Conservation (phyloP, 2,113 vertebrate genomes). For the Epinephelus cyanopodus region DNA sequence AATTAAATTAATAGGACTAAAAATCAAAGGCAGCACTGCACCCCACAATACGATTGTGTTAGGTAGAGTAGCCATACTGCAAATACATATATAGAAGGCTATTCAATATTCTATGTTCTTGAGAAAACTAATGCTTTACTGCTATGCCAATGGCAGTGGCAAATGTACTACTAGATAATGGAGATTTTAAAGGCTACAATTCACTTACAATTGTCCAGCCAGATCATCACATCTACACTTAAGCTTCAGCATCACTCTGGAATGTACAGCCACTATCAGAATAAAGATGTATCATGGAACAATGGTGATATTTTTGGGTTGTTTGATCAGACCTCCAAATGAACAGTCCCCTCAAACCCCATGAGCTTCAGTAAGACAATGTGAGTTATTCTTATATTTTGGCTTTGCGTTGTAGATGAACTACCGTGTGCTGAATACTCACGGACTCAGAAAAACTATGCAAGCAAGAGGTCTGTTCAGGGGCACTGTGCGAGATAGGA, state of each 20-base stretch:
- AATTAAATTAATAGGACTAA: not conserved
- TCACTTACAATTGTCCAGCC: not conserved
- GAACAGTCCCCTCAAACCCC: not conserved
- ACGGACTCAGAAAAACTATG: slow-evolving; percentile 1
- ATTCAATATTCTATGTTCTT: not conserved
- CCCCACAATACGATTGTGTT: not conserved
- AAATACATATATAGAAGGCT: not conserved
- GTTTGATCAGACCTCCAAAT: not conserved
- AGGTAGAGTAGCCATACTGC: not conserved
- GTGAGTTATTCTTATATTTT: not conserved
- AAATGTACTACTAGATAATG: not conserved
- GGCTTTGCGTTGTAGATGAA: slow-evolving; percentile 12
- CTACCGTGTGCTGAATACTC: not conserved
- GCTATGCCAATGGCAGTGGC: not conserved
- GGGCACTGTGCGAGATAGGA: slow-evolving; percentile 29
- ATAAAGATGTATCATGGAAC: slow-evolving; percentile 13
- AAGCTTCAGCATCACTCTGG: not conserved
- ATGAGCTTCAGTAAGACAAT: not conserved
- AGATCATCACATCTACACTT: slow-evolving; percentile 3
- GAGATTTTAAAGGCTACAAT: not conserved
- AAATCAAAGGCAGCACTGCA: not conserved
- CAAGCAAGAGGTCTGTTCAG: slow-evolving; percentile 29
- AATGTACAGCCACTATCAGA: not conserved
- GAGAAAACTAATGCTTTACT: not conserved
- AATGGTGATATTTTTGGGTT: not conserved